phyloP scores from a whole-genome alignment of 35 echinoderm and acorn worm genomes.

The Lytechinus variegatus region DNA sequence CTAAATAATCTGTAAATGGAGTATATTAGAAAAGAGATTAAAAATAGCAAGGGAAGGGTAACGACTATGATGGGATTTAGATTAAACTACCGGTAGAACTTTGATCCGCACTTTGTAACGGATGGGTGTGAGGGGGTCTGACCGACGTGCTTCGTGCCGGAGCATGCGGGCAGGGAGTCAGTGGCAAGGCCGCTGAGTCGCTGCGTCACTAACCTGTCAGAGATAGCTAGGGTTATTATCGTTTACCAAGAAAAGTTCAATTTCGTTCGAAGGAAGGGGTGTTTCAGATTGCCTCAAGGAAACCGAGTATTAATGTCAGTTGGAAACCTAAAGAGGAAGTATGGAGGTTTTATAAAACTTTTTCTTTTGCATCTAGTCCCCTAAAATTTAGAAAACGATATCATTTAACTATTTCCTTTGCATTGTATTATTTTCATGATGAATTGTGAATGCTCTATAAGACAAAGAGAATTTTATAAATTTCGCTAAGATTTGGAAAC shows the following conservation, averaged over 20 bases:
- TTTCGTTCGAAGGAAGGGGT: background rate
- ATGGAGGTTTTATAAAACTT: background rate
- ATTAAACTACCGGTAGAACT: slow-evolving; percentile 36
- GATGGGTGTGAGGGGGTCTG: background rate
- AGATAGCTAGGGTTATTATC: background rate
- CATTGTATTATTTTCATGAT: too few relatives aligned
- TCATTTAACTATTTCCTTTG: too few relatives aligned
- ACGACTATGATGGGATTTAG: background rate
- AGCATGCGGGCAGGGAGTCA: slow-evolving; percentile 32
- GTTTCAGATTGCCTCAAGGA: background rate
- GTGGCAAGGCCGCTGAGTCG: background rate
- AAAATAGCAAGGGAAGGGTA: slow-evolving; percentile 15
- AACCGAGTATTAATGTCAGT: background rate
- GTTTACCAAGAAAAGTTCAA: slow-evolving; percentile 29
- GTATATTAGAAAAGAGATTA: background rate
- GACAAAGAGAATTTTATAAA: too few relatives aligned
- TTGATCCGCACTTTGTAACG: slow-evolving; percentile 21
- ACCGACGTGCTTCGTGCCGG: slow-evolving; percentile 6
- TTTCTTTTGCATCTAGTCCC: background rate
- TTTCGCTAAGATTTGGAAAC: too few relatives aligned
- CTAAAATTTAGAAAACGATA: too few relatives aligned
- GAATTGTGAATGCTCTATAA: too few relatives aligned
- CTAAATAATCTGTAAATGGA: background rate
- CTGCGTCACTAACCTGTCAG: slow-evolving; percentile 19
- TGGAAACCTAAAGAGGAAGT: background rate